Conservation (phyloP, 2,113 vertebrate species). For the Daphoenositta chrysoptera region DNA sequence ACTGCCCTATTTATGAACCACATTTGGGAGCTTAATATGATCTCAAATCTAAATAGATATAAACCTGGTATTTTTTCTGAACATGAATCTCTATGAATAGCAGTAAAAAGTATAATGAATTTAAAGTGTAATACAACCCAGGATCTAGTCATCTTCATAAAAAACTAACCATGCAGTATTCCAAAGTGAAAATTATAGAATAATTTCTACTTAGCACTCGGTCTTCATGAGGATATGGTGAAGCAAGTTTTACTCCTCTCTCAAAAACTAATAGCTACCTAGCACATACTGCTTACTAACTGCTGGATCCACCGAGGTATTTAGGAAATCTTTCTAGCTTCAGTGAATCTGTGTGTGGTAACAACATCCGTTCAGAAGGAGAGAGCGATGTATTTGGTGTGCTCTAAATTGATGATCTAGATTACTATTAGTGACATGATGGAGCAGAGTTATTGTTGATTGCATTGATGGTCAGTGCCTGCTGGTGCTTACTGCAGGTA, state of each 20-base stretch:
- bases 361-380: background rate
- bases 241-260: background rate
- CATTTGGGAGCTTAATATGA: background rate
- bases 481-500: background rate
- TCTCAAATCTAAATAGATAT: background rate
- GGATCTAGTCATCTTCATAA: background rate
- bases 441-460: background rate
- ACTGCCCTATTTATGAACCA: background rate
- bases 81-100: background rate
- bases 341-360: background rate
- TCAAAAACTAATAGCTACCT: background rate
- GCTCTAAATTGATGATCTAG: background rate
- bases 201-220: background rate
- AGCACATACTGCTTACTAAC: background rate
- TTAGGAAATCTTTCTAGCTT: background rate
- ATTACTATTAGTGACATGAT: background rate
- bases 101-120: background rate
- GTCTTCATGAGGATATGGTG: background rate
- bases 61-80: background rate
- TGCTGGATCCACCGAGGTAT: background rate
- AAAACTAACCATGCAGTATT: background rate
- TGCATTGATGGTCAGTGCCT: background rate
- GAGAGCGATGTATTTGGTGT: background rate
- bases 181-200: background rate
- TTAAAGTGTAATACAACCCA: background rate